Base-by-base conservation (phyloP, 2,888 invertebrate genomes). In the Lithosia quadra region DNA sequence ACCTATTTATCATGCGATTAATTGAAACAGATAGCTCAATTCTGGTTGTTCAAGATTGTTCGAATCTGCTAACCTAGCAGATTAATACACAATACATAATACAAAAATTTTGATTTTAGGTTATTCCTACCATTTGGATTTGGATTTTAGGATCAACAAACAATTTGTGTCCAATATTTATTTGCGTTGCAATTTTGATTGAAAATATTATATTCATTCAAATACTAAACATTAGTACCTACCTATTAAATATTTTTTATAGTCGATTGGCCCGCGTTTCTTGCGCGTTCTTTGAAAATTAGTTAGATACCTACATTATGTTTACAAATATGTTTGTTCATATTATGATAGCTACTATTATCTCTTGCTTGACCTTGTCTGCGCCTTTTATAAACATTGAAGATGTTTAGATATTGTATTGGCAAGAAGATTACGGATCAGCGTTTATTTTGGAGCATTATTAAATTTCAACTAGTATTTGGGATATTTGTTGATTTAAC, bases 1-100 rank as follows among this genome's bases (percentile, higher is more conserved):
- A 36, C 1, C 55, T 28, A 64, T 67, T 49, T 63, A 55, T 63
- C 63, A 69, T 69, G 36, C 61, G 64, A 33, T 67, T 58, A 67
- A 68, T 61, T 53, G 53, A 55, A 53, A 58, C 28, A 53, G 43
- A 49, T 61, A 36, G 21, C 22, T 55, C 55, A 39, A 39, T 36
- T 34, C 24, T 36, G 24, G 15, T 57, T 18, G 36, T 63, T 64
- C 39, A 39, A 33, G 60, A 53, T 60, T 59, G 18, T 62, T 60
- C 36, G n/a, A 15, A 18, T 43, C 18, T 18, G 0, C 3, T 18
- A 43, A 43, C 18, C 43, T 15, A 39, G 13, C 4, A 15, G 1
- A 36, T 36, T 13, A 2, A 2, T 36, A 36, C 2, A 0, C 18
- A 4, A 39, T 39, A 18, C 5, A 15, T 39, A 18, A 43, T 43